These are phyloP conservation scores for Lasioglossum pauxillum DNA, from an alignment of 2,888 invertebrate genomes.

Conservation along the genomic window DNA sequence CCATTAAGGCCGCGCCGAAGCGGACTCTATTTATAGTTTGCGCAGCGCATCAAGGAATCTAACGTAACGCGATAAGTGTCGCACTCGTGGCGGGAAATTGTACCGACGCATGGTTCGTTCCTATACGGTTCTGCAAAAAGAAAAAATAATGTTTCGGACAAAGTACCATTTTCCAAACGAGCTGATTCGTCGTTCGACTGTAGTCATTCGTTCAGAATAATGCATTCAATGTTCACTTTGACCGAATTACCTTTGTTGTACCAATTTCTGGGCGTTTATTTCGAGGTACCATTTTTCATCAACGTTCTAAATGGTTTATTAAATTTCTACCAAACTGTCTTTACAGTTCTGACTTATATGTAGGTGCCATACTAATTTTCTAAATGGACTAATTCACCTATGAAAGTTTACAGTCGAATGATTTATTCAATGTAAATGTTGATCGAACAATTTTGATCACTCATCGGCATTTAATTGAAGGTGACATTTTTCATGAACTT, in stretches of 20 bases:
- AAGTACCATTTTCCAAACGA: not conserved
- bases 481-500: too few relatives aligned
- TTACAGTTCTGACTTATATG: too few relatives aligned
- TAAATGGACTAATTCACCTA: not conserved
- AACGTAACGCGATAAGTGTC: conserved; percentile 55
- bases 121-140: not conserved
- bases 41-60: conserved; percentile 53
- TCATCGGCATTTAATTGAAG: too few relatives aligned
- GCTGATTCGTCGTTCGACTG: not conserved
- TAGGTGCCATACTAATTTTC: not conserved
- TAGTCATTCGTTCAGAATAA: not conserved
- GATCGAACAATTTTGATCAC: too few relatives aligned
- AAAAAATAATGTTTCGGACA: not conserved
- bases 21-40: conserved; percentile 51
- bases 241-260: not conserved
- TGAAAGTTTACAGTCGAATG: too few relatives aligned
- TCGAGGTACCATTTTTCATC: not conserved
- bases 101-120: not conserved
- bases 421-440: too few relatives aligned
- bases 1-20: conserved; percentile 21
- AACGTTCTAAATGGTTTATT: too few relatives aligned
- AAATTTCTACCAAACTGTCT: too few relatives aligned
- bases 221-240: not conserved
- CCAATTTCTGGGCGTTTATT: not conserved
- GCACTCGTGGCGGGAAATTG: conserved; percentile 11